phyloP scores from a whole-genome alignment of 2,797 vertebrate species.

The Ceryle rudis region DNA sequence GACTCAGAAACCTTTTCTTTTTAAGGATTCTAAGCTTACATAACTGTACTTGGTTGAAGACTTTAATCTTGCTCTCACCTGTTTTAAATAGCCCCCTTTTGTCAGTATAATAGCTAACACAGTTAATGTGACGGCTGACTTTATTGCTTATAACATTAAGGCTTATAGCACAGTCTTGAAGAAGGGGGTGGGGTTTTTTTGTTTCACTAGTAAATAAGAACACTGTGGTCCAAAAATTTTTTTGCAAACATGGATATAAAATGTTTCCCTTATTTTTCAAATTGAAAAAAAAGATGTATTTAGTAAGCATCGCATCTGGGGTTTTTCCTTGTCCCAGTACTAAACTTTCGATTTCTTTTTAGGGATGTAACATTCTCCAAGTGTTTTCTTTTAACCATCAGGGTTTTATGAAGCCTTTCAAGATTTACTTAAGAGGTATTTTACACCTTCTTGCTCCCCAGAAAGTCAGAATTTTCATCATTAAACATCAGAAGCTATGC shows the following conservation, averaged over 20 bases:
- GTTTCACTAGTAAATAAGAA: neutral
- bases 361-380: neutral
- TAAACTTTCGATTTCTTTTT: neutral
- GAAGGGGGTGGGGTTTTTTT: neutral
- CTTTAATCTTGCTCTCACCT: neutral
- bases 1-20: neutral
- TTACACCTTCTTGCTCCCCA: neutral
- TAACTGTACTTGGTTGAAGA: neutral
- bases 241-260: neutral
- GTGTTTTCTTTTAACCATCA: neutral
- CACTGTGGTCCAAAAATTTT: neutral
- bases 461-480: neutral
- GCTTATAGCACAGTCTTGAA: neutral
- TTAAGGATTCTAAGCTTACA: neutral
- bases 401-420: neutral
- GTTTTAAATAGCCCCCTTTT: neutral
- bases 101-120: neutral
- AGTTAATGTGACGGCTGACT: neutral
- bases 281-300: neutral
- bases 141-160: neutral
- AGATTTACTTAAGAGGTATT: neutral
- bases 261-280: neutral
- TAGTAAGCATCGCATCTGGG: neutral
- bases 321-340: neutral
- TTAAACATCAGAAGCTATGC: neutral